Percentiles rank a stretch among this genome's conserved stretches.
Evolutionary conservation across 2,888 invertebrate genomes (phyloP).

Genomic region (Zelleria hepariella): DNA sequence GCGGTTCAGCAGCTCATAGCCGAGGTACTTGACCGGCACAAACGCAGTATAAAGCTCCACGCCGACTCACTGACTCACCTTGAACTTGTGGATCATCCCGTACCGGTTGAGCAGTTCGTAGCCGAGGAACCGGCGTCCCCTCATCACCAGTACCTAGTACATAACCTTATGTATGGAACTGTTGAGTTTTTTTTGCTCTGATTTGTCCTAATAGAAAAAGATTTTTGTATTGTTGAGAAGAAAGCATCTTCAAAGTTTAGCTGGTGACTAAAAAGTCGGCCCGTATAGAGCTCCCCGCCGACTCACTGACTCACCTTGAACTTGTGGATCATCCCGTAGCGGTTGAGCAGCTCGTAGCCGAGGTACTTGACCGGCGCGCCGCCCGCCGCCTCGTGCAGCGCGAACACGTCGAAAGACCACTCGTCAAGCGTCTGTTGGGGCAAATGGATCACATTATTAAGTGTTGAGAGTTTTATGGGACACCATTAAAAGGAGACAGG

Average conservation of each 20-base stretch:
- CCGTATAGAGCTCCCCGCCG: background rate
- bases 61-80: conserved; percentile 63
- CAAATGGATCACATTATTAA: background rate
- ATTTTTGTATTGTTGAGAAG: too few relatives aligned
- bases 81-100: conserved; percentile 95
- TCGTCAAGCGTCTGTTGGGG: conserved; percentile 83
- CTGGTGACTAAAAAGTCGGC: too few relatives aligned
- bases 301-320: conserved; percentile 78
- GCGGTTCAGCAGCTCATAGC: too few relatives aligned
- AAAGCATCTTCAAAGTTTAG: too few relatives aligned
- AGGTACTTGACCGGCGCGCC: conserved; percentile 93
- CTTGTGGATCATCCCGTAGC: conserved; percentile 95
- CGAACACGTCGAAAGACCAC: conserved; percentile 96
- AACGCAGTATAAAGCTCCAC: too few relatives aligned
- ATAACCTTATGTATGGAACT: too few relatives aligned
- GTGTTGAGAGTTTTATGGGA: background rate
- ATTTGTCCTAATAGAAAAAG: too few relatives aligned
- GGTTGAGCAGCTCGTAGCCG: conserved; percentile 93
- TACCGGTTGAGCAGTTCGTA: conserved; percentile 96
- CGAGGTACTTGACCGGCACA: too few relatives aligned
- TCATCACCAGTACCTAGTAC: too few relatives aligned
- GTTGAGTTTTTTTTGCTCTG: too few relatives aligned
- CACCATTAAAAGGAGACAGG: background rate
- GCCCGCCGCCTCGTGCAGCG: conserved; percentile 86
- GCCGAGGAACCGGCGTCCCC: conserved; percentile 90